Percentiles rank a stretch among this genome's conserved stretches.
Conservation (phyloP, 2,113 vertebrate genomes). For the Lethenteron reissneri region DNA sequence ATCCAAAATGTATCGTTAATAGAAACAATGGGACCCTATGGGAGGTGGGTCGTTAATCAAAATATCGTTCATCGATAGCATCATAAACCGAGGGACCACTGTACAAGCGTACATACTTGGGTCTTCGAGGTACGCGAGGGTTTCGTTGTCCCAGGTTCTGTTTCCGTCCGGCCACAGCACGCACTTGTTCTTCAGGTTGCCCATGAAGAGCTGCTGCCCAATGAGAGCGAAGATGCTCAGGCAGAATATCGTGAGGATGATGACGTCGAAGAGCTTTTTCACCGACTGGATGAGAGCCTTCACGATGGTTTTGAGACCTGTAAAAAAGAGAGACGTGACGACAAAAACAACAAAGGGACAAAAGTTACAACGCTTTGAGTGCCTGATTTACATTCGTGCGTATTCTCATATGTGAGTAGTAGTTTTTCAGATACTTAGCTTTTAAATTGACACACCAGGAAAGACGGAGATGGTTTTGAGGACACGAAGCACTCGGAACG, state of each 20-base stretch:
- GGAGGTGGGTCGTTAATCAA: no score
- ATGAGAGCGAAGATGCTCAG: conserved; percentile 4
- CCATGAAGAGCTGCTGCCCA: conserved; percentile 5
- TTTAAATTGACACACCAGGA: not conserved
- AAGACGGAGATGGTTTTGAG: conserved; percentile 5
- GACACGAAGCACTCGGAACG: conserved; percentile 1
- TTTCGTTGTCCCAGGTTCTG: not conserved
- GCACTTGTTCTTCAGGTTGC: conserved; percentile 3
- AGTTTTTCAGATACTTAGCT: no score
- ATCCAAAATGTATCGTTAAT: no score
- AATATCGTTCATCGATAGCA: no score
- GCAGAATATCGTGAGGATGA: conserved; percentile 5
- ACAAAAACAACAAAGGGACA: not conserved
- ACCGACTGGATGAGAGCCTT: conserved; percentile 1
- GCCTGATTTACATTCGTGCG: no score
- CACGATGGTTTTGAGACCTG: not conserved
- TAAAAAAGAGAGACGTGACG: not conserved
- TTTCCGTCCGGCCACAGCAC: not conserved
- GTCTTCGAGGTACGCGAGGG: not conserved
- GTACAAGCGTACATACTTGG: no score
- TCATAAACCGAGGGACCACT: no score
- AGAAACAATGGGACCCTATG: no score
- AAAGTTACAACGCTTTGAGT: not conserved
- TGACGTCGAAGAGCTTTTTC: not conserved
- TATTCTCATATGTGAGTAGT: no score